Conservation (phyloP, 2,113 vertebrate genomes). For the Urocitellus parryii region DNA sequence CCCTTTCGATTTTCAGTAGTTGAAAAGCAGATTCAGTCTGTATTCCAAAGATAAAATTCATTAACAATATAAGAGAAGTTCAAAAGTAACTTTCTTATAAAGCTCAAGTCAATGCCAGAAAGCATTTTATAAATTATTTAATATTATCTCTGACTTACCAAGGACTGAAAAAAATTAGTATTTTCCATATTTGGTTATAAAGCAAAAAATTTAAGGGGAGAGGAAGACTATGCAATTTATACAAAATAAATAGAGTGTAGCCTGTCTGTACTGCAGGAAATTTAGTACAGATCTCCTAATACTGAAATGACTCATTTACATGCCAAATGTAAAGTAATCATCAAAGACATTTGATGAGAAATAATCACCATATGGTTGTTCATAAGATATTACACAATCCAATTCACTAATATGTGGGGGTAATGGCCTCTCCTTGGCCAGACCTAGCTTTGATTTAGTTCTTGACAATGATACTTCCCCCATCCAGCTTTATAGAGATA, state of each 20-base stretch:
- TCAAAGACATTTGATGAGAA: neutral
- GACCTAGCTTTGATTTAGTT: neutral
- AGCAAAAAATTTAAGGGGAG: neutral
- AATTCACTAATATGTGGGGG: neutral
- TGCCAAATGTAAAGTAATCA: neutral
- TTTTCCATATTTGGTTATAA: neutral
- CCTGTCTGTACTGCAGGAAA: neutral
- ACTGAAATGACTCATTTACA: neutral
- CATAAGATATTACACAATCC: neutral
- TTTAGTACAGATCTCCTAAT: neutral
- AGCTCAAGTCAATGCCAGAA: neutral
- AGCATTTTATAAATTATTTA: neutral
- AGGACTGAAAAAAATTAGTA: neutral
- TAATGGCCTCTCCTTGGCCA: neutral
- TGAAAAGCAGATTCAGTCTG: constrained; percentile 4
- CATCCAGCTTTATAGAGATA: no score
- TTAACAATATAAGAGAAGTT: neutral
- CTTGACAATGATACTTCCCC: neutral
- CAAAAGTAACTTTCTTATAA: neutral
- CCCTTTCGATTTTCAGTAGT: neutral
- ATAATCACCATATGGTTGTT: neutral
- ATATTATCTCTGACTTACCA: neutral
- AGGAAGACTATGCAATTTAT: neutral
- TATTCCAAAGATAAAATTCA: neutral
- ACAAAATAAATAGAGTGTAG: neutral